These are phyloP conservation scores for Zoanthus sansibaricus DNA, from an alignment of 92 coral and sea anemone species.

Conservation along the genomic window DNA sequence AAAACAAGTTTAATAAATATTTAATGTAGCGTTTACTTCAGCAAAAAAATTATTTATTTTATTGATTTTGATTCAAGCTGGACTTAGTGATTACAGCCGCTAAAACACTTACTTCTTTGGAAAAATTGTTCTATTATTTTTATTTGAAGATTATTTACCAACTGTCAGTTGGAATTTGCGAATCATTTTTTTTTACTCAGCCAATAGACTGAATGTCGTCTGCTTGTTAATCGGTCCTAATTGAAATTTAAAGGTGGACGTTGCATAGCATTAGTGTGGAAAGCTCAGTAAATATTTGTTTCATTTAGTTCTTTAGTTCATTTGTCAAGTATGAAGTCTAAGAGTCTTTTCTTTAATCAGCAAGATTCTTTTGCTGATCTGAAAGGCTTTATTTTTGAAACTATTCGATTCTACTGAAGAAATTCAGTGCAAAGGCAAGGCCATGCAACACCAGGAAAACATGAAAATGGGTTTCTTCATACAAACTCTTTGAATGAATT, in stretches of 20 bases:
- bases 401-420: too few species aligned
- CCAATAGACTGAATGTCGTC: not conserved
- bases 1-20: slow-evolving; percentile 7
- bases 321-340: not conserved
- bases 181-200: not conserved
- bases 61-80: not conserved
- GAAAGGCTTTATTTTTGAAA: too few species aligned
- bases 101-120: not conserved
- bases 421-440: not conserved
- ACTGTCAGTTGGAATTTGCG: not conserved
- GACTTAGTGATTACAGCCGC: not conserved
- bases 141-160: not conserved
- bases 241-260: slow-evolving; percentile 18
- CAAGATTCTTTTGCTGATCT: too few species aligned
- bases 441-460: not conserved
- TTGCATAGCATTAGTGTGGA: not conserved
- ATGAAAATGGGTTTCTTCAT: too few species aligned
- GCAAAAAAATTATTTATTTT: not conserved
- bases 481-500: too few species aligned
- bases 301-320: not conserved
- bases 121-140: not conserved
- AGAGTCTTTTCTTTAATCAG: not conserved
- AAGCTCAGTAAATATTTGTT: too few species aligned
- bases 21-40: slow-evolving; percentile 22
- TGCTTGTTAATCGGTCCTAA: slow-evolving; percentile 29